Evolutionary conservation across 2,797 vertebrate genomes (phyloP).

Genomic region (Gila robusta): DNA sequence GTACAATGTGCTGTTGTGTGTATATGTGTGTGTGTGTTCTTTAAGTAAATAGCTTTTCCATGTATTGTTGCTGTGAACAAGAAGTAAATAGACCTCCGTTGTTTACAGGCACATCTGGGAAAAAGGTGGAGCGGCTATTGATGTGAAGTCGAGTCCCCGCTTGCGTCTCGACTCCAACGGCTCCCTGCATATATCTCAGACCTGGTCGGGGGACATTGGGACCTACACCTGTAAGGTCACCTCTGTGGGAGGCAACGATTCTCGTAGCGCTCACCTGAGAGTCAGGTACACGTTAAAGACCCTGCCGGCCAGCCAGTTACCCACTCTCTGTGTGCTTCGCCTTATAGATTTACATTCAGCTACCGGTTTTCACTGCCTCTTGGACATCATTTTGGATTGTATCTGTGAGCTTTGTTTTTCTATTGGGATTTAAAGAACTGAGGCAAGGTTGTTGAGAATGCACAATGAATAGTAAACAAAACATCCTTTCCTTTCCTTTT

Average conservation of each 20-base stretch:
- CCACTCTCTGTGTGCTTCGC: slow-evolving; percentile 1
- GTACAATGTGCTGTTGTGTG: slow-evolving; percentile 37
- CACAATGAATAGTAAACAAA: slow-evolving; percentile 32
- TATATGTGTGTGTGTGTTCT: slow-evolving; percentile 34
- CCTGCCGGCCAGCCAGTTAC: neutral
- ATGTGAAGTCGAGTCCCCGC: slow-evolving; percentile 81
- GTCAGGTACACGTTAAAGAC: slow-evolving; percentile 84
- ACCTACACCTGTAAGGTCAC: slow-evolving; percentile 94
- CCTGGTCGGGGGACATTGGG: slow-evolving; percentile 97
- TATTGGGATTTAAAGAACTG: slow-evolving; percentile 26
- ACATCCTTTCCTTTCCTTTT: neutral
- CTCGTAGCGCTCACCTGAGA: slow-evolving; percentile 89
- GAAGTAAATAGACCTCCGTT: slow-evolving; percentile 2
- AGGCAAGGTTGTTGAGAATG: slow-evolving; percentile 23
- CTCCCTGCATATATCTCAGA: slow-evolving; percentile 96
- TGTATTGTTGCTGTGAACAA: slow-evolving; percentile 1
- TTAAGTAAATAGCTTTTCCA: slow-evolving; percentile 22
- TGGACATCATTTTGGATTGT: neutral
- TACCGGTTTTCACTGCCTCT: neutral
- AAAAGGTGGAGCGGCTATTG: slow-evolving; percentile 85
- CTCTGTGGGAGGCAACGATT: slow-evolving; percentile 94
- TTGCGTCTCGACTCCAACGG: slow-evolving; percentile 85
- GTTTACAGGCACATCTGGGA: slow-evolving; percentile 89
- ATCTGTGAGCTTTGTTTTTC: slow-evolving; percentile 25
- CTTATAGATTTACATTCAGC: slow-evolving; percentile 54